A percentile compares a stretch with the other conserved stretches of the same genome.
phyloP scores from a whole-genome alignment of 2,797 vertebrate genomes.

The Amphiprion clarkii region DNA sequence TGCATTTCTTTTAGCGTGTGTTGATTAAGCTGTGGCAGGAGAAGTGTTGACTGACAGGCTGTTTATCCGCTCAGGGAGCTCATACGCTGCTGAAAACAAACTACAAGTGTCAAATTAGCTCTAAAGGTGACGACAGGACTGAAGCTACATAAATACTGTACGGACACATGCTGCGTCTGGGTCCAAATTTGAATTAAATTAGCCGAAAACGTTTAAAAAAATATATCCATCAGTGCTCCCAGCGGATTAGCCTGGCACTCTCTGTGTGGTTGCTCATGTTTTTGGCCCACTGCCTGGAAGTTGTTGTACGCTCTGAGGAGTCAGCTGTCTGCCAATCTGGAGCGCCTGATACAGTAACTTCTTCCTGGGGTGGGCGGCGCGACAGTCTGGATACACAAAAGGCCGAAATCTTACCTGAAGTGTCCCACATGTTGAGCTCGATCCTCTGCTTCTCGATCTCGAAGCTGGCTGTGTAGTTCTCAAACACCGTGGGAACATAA shows the following conservation, averaged over 20 bases:
- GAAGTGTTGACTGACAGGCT: constrained; percentile 28
- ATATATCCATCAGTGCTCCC: neutral
- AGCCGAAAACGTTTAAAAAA: neutral
- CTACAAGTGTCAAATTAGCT: constrained; percentile 11
- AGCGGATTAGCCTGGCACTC: constrained; percentile 10
- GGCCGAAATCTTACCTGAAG: constrained; percentile 88
- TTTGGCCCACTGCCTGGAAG: constrained; percentile 42
- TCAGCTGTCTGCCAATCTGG: constrained; percentile 27
- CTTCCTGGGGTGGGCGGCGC: neutral
- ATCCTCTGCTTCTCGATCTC: constrained; percentile 97
- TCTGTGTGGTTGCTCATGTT: constrained; percentile 17
- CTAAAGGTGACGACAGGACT: constrained; percentile 18
- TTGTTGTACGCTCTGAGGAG: constrained; percentile 12
- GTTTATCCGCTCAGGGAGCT: constrained; percentile 25
- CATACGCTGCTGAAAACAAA: constrained; percentile 24
- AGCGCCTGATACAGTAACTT: constrained; percentile 2
- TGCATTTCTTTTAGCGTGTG: neutral
- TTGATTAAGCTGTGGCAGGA: constrained; percentile 11
- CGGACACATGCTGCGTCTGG: neutral
- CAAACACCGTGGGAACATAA: constrained; percentile 95
- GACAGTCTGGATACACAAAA: constrained; percentile 21
- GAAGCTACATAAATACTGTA: neutral
- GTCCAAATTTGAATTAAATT: constrained; percentile 1
- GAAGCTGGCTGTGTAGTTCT: constrained; percentile 97
- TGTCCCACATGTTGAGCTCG: constrained; percentile 99